Percentiles rank a stretch among this genome's conserved stretches.
Conservation (phyloP, 2,113 vertebrate genomes). For the Neomonachus schauinslandi region DNA sequence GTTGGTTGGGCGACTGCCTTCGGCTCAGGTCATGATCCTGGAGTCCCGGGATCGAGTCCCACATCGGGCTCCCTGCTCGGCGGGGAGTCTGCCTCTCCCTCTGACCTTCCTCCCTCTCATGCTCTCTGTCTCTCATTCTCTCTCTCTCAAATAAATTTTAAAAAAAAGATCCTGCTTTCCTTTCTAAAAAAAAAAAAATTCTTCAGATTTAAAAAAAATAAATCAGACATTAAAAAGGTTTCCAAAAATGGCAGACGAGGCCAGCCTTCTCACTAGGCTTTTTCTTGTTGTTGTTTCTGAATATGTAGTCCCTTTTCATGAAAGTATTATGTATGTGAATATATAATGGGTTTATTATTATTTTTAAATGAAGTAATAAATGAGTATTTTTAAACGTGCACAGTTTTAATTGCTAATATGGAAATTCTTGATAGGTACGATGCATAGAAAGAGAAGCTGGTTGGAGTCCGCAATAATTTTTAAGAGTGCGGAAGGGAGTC, state of each 20-base stretch:
- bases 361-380: background rate
- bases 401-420: background rate
- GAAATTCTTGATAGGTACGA: background rate
- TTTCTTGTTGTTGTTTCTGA: background rate
- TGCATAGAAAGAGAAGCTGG: background rate
- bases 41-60: too few relatives aligned
- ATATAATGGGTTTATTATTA: background rate
- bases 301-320: background rate
- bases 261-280: background rate
- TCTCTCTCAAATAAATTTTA: too few relatives aligned
- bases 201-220: too few relatives aligned
- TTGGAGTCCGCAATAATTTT: background rate
- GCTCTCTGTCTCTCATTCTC: too few relatives aligned
- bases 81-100: too few relatives aligned
- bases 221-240: background rate
- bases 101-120: too few relatives aligned
- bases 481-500: background rate
- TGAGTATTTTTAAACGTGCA: background rate
- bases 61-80: too few relatives aligned
- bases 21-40: too few relatives aligned
- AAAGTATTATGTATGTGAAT: background rate
- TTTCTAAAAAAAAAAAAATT: too few relatives aligned
- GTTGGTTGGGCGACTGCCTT: too few relatives aligned
- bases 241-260: background rate
- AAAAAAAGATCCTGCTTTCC: too few relatives aligned